Base-by-base conservation (phyloP, 2,888 invertebrate genomes). In the Malthinus flaveolus region DNA sequence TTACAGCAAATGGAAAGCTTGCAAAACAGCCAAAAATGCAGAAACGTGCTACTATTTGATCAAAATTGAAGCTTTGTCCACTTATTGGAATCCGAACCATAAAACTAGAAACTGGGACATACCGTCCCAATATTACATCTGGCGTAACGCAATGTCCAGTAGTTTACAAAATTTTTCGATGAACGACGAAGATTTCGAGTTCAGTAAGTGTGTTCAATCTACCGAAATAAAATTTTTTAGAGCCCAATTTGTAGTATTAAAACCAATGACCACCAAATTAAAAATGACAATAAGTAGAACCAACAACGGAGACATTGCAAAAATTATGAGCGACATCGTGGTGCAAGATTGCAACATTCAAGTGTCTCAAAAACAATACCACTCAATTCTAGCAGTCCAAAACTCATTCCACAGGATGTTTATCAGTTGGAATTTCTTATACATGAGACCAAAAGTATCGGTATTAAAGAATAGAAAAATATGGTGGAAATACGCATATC, bases 401-500 rank as follows among this genome's bases (percentile, higher is more conserved):
- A 80, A 83, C 62, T 84, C 86, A 0, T 81, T 90, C 66, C 80
- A 82, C 39, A 82, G 87, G 69, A 88, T 90, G 76, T 80, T 84
- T 36, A 81, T 88, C 5, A 89, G 87, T 71, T 86, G 87, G 87
- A 84, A 71, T 65, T 76, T 70, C 66, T 59, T 79, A 32, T 61
- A 69, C 4, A 65, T 73, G n/a, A 66, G 78, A 39, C 79, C 79
- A 1, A 64, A 59, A n/a, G 65, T 70, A 33, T 70, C 62, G 53
- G 76, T 87, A 1, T 74, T 78, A 31, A 84, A 85, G 53, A 84
- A 88, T 71, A 79, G 81, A 1, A 82, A 81, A 65, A 81, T 82
- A 35, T 92, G 91, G 90, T 92, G 92, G 92, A 82, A 79, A 35
- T 92, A 92, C 73, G 89, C 89, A 0, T 88, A 83, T 73, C 84